Percentiles rank a stretch among this genome's conserved stretches.
Evolutionary conservation across 2,888 invertebrate genomes (phyloP).

Genomic region (Azorinus chamasolen): DNA sequence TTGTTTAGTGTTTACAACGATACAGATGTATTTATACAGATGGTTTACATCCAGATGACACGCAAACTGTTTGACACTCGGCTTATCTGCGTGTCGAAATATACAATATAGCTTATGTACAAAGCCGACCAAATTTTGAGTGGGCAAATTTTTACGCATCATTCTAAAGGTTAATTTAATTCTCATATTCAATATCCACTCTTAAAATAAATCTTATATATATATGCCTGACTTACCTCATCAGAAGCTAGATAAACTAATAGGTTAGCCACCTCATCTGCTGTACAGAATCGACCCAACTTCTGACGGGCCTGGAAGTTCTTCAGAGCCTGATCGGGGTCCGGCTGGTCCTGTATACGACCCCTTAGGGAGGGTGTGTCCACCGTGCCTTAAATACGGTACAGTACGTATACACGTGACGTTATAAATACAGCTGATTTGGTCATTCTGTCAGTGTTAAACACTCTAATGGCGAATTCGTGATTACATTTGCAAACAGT

Average conservation of each 20-base stretch:
- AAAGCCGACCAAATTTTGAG: too few species aligned
- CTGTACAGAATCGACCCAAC: constrained; percentile 76
- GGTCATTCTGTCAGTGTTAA: too few species aligned
- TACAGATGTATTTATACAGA: too few species aligned
- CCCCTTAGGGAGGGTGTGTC: constrained; percentile 80
- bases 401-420: too few species aligned
- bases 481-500: too few species aligned
- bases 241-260: constrained; percentile 79
- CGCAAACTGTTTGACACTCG: too few species aligned
- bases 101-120: too few species aligned
- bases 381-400: constrained; percentile 79
- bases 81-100: too few species aligned
- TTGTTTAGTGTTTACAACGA: too few species aligned
- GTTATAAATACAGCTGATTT: too few species aligned
- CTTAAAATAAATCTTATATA: not conserved
- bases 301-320: constrained; percentile 78
- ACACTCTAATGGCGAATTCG: too few species aligned
- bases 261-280: constrained; percentile 78
- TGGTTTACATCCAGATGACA: too few species aligned
- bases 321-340: constrained; percentile 76
- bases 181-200: not conserved
- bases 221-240: constrained; percentile 68
- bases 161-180: not conserved
- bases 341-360: constrained; percentile 69
- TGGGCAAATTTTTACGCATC: not conserved